These are phyloP conservation scores for Gobiocypris rarus DNA, from an alignment of 2,113 vertebrate species.

Conservation along the genomic window DNA sequence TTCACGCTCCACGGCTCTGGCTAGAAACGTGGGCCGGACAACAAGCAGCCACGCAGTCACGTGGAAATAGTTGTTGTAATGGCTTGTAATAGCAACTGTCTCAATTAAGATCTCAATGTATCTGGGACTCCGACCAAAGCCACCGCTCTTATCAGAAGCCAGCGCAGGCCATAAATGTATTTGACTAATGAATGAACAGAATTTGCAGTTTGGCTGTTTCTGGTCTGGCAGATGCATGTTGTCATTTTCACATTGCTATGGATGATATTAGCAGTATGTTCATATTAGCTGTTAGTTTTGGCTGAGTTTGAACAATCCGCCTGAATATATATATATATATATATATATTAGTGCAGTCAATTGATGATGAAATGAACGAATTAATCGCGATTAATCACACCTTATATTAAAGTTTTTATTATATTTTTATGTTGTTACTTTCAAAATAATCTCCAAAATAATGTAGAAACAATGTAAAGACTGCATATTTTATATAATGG, in stretches of 20 bases:
- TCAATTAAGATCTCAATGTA: conserved; percentile 15
- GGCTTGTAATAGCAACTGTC: background rate
- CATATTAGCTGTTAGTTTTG: background rate
- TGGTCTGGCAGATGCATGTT: conserved; percentile 4
- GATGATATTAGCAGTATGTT: background rate
- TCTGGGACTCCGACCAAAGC: conserved; percentile 1
- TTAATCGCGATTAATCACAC: too few species aligned
- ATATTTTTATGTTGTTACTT: too few species aligned
- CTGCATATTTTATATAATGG: too few species aligned
- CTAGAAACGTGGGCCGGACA: background rate
- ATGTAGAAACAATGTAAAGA: too few species aligned
- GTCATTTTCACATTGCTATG: background rate
- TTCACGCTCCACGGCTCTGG: background rate
- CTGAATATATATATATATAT: too few species aligned
- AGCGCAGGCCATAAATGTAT: background rate
- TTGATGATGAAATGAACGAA: too few species aligned
- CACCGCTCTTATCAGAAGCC: background rate
- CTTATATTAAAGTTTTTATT: too few species aligned
- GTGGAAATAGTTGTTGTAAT: background rate
- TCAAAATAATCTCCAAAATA: too few species aligned
- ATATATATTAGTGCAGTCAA: too few species aligned
- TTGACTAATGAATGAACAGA: conserved; percentile 9
- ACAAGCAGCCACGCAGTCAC: background rate
- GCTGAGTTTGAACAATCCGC: background rate
- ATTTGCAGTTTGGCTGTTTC: conserved; percentile 3